Evolutionary conservation across 2,113 vertebrate genomes (phyloP), one percentile per base, ranked within the genome.

Genomic region (Chionodraco myersi): DNA sequence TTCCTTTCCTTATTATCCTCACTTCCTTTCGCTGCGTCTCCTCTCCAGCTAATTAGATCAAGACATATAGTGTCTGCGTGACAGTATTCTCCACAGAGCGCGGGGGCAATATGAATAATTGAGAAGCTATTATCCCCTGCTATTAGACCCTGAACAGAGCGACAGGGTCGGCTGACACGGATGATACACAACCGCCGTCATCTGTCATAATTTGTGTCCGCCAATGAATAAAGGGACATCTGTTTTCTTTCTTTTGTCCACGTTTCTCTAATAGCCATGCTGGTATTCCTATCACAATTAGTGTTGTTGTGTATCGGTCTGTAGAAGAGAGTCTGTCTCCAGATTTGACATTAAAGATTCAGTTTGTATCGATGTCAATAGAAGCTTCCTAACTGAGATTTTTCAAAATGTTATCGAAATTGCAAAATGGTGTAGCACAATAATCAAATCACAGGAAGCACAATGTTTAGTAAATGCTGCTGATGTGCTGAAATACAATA

Each of bases 81-180:
- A 91, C 89, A 90, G 89, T 82, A 87, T 86, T 85, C 91, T 90
- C 90, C 73, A 67, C 51, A 84, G 90, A 89, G 79, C 57, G 62
- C 36, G 72, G 83, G 76, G 84, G 79, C 74, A 78, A 79, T 86
- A 91, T 93, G 90, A 93, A 93, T 93, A 93, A 93, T 91, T 92
- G 90, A 93, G 81, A 83, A 74, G 81, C 90, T 75, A 92, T 92
- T 90, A 91, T 92, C 85, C 82, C 70, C 79, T 83, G 82, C 83
- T 90, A 89, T 91, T 89, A 84, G 78, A 87, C 72, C 57, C 80
- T 49, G 87, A 89, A 83, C 78, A 67, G 82, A 83, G 82, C 84
- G 84, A 78, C 82, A 57, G 72, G 79, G 82, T 86, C 26, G 78
- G 85, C 84, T 73, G 79, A 82, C 85, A 83, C 10, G 63, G 71